phyloP scores from a whole-genome alignment of 2,113 vertebrate genomes.

The Phocoena phocoena region DNA sequence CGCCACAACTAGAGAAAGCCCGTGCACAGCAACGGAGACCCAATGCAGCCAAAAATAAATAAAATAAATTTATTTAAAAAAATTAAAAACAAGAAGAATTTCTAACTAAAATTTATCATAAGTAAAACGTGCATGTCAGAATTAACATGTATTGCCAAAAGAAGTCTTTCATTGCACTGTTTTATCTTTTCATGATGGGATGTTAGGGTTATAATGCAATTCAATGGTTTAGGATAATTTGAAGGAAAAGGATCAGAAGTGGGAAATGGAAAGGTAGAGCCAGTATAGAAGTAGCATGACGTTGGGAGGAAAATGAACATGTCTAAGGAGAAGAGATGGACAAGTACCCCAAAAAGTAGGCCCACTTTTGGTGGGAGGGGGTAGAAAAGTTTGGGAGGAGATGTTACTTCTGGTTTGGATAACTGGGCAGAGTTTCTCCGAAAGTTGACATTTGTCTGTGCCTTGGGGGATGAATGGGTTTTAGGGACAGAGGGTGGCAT shows the following conservation, averaged over 20 bases:
- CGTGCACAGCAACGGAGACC: rapidly evolving
- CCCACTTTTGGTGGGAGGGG: not conserved
- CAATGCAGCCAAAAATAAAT: no score
- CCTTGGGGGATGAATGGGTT: no score
- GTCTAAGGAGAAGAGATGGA: rapidly evolving
- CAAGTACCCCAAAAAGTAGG: rapidly evolving
- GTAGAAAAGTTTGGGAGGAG: not conserved
- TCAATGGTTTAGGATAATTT: not conserved
- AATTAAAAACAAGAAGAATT: not conserved
- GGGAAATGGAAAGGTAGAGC: not conserved
- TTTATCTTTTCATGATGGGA: not conserved
- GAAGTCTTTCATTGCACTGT: not conserved
- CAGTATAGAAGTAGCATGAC: rapidly evolving
- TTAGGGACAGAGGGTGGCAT: not conserved
- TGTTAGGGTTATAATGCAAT: no score
- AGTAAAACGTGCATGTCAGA: not conserved
- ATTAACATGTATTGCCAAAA: not conserved
- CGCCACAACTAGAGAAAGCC: no score
- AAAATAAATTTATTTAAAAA: no score
- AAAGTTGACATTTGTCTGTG: not conserved
- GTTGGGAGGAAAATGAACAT: no score
- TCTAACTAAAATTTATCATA: not conserved
- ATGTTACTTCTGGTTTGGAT: no score
- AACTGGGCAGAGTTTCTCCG: not conserved
- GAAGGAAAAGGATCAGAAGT: not conserved